These are phyloP conservation scores for Coelopa frigida DNA, from an alignment of 1,140 invertebrate genomes.

Conservation along the genomic window DNA sequence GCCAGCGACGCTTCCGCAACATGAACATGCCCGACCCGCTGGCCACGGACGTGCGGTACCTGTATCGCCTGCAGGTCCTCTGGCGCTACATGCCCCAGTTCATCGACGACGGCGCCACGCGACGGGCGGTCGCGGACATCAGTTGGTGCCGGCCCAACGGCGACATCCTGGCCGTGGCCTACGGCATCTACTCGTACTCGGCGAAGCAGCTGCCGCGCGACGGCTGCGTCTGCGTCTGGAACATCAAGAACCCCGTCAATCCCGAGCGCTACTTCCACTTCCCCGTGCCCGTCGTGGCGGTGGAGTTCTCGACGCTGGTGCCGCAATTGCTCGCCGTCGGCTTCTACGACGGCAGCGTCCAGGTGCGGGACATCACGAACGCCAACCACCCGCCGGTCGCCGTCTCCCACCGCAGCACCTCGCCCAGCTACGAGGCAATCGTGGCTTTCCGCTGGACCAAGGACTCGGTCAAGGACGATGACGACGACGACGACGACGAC, in stretches of 20 bases:
- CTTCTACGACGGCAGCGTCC: conserved; percentile 68
- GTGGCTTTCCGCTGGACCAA: conserved; percentile 55
- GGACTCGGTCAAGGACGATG: no score
- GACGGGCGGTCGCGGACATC: conserved; percentile 50
- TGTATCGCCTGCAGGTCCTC: conserved; percentile 55
- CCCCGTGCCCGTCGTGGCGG: conserved; percentile 59
- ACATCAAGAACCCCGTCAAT: conserved; percentile 76
- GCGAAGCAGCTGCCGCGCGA: background rate
- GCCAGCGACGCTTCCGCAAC: conserved; percentile 61
- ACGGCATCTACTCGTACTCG: conserved; percentile 51
- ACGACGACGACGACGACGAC: no score
- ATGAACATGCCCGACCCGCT: conserved; percentile 53
- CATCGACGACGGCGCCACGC: background rate
- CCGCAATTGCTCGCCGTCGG: conserved; percentile 72
- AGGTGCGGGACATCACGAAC: conserved; percentile 60
- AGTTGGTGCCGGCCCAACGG: conserved; percentile 58
- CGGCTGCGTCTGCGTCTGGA: conserved; percentile 61
- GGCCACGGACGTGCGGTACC: conserved; percentile 53
- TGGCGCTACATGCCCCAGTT: conserved; percentile 51
- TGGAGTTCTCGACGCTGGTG: conserved; percentile 61
- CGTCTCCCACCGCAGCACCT: conserved; percentile 48
- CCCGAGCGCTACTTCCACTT: conserved; percentile 68
- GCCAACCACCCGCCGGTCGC: conserved; percentile 48
- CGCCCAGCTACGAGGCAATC: conserved; percentile 57
- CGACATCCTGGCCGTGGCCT: conserved; percentile 62